Conservation (phyloP, 2,888 invertebrate species). For the Agonopterix alstromeriana region DNA sequence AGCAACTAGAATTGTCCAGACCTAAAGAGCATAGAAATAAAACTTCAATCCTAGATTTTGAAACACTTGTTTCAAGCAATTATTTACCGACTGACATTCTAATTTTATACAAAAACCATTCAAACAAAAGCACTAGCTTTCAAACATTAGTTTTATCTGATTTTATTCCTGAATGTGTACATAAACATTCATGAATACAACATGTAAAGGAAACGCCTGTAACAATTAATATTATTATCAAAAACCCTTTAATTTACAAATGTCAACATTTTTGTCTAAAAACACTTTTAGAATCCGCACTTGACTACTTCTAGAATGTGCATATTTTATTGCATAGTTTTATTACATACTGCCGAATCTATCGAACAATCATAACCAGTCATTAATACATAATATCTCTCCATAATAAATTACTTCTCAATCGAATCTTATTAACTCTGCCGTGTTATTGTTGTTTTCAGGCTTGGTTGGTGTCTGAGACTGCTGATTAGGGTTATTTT, state of each 20-base stretch:
- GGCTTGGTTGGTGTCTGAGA: slow-evolving; percentile 49
- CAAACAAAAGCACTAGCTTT: no score
- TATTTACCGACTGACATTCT: no score
- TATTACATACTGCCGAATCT: slow-evolving; percentile 18
- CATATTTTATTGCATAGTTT: slow-evolving; percentile 26
- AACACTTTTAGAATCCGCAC: not conserved
- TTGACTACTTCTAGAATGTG: slow-evolving; percentile 18
- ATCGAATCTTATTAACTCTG: slow-evolving; percentile 90
- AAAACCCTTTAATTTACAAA: slow-evolving; percentile 4
- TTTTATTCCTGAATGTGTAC: not conserved
- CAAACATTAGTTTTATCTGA: no score
- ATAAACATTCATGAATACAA: not conserved
- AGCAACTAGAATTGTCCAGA: not conserved
- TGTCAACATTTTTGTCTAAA: slow-evolving; percentile 2
- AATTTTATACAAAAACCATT: no score
- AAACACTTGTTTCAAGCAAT: no score
- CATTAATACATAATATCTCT: slow-evolving; percentile 36
- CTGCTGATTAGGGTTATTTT: slow-evolving; percentile 25
- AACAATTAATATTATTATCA: slow-evolving; percentile 2
- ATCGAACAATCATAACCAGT: slow-evolving; percentile 27
- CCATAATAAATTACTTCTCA: slow-evolving; percentile 45
- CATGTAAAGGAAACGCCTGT: not conserved
- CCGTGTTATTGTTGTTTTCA: slow-evolving; percentile 76
- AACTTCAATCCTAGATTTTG: no score
- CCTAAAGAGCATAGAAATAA: not conserved